Percentiles rank a stretch among this genome's conserved stretches.
Conservation (phyloP, 2,888 invertebrate species). For the Camponotus fellah region DNA sequence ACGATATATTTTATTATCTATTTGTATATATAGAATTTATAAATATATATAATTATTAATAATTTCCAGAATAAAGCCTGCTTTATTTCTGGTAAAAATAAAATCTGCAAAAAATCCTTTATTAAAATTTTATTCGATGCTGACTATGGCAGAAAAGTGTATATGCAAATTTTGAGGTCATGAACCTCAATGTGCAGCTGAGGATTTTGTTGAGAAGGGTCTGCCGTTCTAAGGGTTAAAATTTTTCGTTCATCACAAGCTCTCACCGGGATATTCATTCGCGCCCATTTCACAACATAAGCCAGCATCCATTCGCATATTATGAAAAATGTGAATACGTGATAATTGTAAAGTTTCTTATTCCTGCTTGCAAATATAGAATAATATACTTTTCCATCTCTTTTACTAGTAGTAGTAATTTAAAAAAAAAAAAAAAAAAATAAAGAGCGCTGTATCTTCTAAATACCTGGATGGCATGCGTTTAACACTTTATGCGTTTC, state of each 20-base stretch:
- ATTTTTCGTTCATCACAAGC: slow-evolving; percentile 2
- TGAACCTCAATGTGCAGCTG: neutral
- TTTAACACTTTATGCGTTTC: slow-evolving; percentile 57
- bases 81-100: neutral
- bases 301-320: slow-evolving; percentile 42
- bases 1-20: neutral
- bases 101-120: neutral
- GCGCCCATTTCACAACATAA: slow-evolving; percentile 23
- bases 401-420: slow-evolving; percentile 57
- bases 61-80: neutral
- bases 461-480: slow-evolving; percentile 82
- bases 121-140: neutral
- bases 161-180: neutral
- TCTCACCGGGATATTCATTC: slow-evolving; percentile 13
- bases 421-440: neutral
- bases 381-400: slow-evolving; percentile 63
- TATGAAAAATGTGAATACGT: slow-evolving; percentile 66
- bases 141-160: neutral
- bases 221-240: slow-evolving; percentile 24
- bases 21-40: neutral
- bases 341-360: slow-evolving; percentile 71
- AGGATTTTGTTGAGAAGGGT: slow-evolving; percentile 22
- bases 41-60: slow-evolving; percentile 1
- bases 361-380: slow-evolving; percentile 59
- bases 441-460: slow-evolving; percentile 82